Evolutionary conservation across 64 coral and sea anemone genomes (phyloP), one percentile per base, ranked within the genome.

Genomic region (Montipora efflorescens): DNA sequence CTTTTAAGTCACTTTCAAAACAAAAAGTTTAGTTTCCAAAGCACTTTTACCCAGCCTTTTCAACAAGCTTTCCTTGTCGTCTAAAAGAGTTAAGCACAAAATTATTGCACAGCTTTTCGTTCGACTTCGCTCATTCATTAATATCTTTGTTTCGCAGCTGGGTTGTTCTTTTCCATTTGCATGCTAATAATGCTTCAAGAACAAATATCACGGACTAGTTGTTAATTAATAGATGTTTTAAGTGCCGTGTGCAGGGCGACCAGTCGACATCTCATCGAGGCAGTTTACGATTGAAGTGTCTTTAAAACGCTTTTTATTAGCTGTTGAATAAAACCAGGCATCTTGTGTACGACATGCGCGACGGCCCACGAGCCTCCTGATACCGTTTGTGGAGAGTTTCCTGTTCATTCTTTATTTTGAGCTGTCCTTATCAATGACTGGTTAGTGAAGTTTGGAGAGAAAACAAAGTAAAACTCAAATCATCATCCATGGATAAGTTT

Each of bases 171-270:
- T 86, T 78, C 45, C 66, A 86, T 86, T 86, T 86, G 45, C 82
- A 86, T 86, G 82, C 82, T 49, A 86, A 82, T 82, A 82, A 66
- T 82, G 79, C 79, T 61, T 82, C 58, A 46, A 82, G 80, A 22
- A 86, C 82, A 64, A 86, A 86, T 86, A 86, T 86, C 82, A 86
- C 82, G 66, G 82, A 23, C 82, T 36, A 71, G 82, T 71, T 86
- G 82, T 86, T 86, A 86, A 86, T 86, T 86, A 71, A 86, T 71
- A 86, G 82, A 50, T 66, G 82, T 86, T 86, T 86, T 83, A 86
- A 86, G 82, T 86, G 82, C 82, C 82, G 71, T 86, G 82, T 86
- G 82, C 67, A 86, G 82, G 47, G 66, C 44, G 59, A 21, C 44
- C 62, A 86, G 82, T 86, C 66, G 82, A 71, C 64, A 86, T 86